Evolutionary conservation across 2,113 vertebrate species (phyloP), one percentile per base, ranked within the genome.

Genomic region (Peromyscus polionotus): DNA sequence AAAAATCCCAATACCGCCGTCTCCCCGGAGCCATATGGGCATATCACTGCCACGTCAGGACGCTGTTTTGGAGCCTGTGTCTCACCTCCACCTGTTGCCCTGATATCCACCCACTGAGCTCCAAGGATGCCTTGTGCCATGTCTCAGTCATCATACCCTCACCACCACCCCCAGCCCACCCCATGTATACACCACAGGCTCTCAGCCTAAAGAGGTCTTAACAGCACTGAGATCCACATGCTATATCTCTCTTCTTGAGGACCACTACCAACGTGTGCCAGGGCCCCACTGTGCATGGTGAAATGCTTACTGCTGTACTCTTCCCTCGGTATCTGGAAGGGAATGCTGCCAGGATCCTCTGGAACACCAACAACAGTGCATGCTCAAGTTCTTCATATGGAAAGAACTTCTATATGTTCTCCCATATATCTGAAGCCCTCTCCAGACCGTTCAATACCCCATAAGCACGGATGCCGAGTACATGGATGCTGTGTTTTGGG

Each of bases 261-360:
- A 72, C 72, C 57, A 24, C 31, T 80, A 79, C 7, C 77, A 54
- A 68, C 19, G 19, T 39, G 2, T 65, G 2, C 0, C 6, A 36
- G 51, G 26, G 84, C 22, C 28, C 26, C 28, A 1, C 0, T 1
- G 57, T 19, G 0, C 6, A 0, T 0, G 36, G 7, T 0, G 2
- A 17, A 48, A 26, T 0, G 7, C 59, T 67, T 22, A 11, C 36
- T 22, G 3, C 0, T 26, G 4, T 17, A 42, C 12, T 10, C 19
- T 24, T 33, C 54, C 17, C 36, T 83, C 24, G 63, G n/a, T 57
- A n/a, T 12, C 13, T 61, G 61, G 6, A 48, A 17, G 31, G 31
- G 22, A 28, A 3, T 28, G 73, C n/a, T 28, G 51, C 51, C 63
- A 80, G 48, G 31, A 42, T 17, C 48, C 59, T 20, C 63, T 70